Evolutionary conservation across 2,888 invertebrate species (phyloP).

Genomic region (Melanotus villosus): DNA sequence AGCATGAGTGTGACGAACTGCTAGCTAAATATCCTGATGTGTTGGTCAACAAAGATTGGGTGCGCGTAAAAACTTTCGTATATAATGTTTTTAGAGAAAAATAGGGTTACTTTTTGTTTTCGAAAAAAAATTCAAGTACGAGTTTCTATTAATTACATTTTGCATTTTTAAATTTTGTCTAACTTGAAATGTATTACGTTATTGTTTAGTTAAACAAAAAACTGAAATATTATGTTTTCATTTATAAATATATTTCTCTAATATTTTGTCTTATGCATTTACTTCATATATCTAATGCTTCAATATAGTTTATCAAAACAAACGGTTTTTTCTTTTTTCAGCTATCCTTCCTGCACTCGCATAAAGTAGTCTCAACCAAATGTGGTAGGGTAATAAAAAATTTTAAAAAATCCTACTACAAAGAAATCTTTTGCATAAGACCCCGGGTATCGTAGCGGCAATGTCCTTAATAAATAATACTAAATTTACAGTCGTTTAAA

Average conservation of each 20-base stretch:
- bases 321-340: too few species aligned
- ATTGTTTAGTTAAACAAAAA: not conserved
- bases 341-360: not conserved
- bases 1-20: conserved; percentile 10
- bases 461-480: too few species aligned
- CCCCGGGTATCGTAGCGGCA: too few species aligned
- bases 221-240: not conserved
- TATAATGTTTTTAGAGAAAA: conserved; percentile 3
- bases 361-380: not conserved
- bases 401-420: not conserved
- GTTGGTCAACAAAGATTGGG: conserved; percentile 3
- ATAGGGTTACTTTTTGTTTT: too few species aligned
- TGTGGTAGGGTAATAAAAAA: not conserved
- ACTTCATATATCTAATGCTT: not conserved
- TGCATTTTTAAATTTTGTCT: not conserved
- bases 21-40: not conserved
- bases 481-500: too few species aligned
- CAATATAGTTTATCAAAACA: too few species aligned
- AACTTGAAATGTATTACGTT: not conserved
- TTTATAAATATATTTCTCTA: not conserved
- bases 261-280: too few species aligned
- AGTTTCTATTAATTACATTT: not conserved
- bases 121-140: not conserved
- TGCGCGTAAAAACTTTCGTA: conserved; percentile 6
- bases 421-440: too few species aligned